phyloP scores from a whole-genome alignment of 2,797 vertebrate genomes.

The Capromys pilorides region DNA sequence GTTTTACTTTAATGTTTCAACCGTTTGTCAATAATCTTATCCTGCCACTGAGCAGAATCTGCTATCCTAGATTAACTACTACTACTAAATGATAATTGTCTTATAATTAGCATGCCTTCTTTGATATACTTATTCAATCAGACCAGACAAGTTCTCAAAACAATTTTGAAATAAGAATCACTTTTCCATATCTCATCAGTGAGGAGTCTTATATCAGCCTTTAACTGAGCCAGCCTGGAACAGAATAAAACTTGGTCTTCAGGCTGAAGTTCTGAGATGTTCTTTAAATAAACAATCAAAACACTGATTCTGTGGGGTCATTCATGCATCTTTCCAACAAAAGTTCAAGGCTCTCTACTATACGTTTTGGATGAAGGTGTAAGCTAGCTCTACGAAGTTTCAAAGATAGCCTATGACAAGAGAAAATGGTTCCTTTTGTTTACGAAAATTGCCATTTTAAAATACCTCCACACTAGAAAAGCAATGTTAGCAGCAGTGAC shows the following conservation, averaged over 20 bases:
- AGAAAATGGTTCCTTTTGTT: neutral
- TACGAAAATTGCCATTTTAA: neutral
- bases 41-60: neutral
- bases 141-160: neutral
- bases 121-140: conserved; percentile 40
- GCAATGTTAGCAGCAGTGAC: neutral
- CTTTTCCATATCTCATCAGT: neutral
- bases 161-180: conserved; percentile 16
- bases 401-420: neutral
- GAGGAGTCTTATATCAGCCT: neutral
- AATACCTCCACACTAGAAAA: neutral
- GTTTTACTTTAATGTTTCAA: neutral
- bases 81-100: neutral
- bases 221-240: neutral
- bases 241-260: conserved; percentile 24
- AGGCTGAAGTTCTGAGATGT: neutral
- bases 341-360: neutral
- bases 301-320: neutral
- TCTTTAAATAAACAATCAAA: conserved; percentile 2
- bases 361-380: neutral
- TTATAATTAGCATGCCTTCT: neutral
- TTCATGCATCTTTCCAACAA: neutral
- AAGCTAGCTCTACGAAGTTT: neutral
- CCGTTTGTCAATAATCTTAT: neutral
- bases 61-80: neutral